phyloP scores from a whole-genome alignment of 2,888 invertebrate genomes.

The Julus scanicus region DNA sequence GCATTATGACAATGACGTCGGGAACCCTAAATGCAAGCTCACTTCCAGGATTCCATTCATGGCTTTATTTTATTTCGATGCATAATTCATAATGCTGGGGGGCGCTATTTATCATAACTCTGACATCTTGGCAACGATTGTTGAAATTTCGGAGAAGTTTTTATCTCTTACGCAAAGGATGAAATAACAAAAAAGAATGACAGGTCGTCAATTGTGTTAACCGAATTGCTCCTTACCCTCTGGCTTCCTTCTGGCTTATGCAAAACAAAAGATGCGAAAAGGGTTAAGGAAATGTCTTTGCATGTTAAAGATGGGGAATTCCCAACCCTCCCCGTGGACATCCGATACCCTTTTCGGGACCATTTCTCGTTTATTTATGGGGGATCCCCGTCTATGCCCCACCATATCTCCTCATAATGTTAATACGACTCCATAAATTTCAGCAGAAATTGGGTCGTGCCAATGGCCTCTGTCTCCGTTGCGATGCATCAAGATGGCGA shows the following conservation, averaged over 20 bases:
- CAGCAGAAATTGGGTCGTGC: not conserved
- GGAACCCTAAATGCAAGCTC: not conserved
- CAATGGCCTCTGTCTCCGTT: constrained; percentile 14
- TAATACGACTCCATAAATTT: not conserved
- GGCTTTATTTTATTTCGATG: not conserved
- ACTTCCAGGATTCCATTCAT: not conserved
- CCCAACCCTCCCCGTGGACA: not conserved
- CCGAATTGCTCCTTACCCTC: not conserved
- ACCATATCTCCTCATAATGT: constrained; percentile 7
- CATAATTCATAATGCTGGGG: not conserved
- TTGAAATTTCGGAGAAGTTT: not conserved
- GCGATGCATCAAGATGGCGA: not conserved
- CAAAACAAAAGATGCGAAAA: not conserved
- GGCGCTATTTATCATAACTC: not conserved
- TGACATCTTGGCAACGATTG: not conserved
- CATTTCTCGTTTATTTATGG: not conserved
- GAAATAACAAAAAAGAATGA: not conserved
- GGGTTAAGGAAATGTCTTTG: not conserved
- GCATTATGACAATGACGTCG: not conserved
- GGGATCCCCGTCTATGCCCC: not conserved
- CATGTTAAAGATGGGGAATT: not conserved
- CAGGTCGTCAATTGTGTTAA: constrained; percentile 1
- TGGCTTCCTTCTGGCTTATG: not conserved
- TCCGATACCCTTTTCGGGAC: not conserved
- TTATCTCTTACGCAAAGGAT: not conserved